Base-by-base conservation (phyloP, 2,113 vertebrate genomes). In the Struthidea cinerea region DNA sequence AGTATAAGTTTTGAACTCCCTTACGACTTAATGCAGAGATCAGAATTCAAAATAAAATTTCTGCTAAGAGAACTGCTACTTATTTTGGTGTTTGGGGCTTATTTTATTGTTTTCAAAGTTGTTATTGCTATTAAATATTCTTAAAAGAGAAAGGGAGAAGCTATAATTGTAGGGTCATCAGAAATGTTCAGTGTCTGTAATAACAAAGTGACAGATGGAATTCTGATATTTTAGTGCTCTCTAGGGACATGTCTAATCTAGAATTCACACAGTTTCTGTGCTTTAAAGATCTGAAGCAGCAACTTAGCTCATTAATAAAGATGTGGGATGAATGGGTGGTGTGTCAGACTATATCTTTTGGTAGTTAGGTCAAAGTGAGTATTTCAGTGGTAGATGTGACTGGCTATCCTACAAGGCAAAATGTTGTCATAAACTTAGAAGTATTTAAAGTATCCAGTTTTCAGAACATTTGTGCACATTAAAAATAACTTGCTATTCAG, bases 401-500 rank as follows among this genome's bases (percentile, higher is more conserved):
- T 86, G 79, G 35, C 84, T 96, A 11, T 94, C 53, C 33, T 41
- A 35, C 88, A 96, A 95, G 83, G 96, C 92, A 95, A 91, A 85
- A 79, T 67, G 33, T 96, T 95, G 91, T 93, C 22, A 41, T 44
- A 57, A 94, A 90, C 63, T 95, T 96, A 64, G 42, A 94, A 87
- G 63, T 94, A 91, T 96, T 94, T 76, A 83, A 96, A 97, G 28
- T 94, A 78, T 94, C 84, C 59, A 80, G 61, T 93, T 95, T 96
- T 96, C 10, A 17, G 96, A 68, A 32, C 60, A 65, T 93, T 96
- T 97, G 68, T 93, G 68, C 84, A 80, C 26, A 71, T 97, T 96
- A 97, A 96, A 97, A 97, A 96, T 96, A 97, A 81, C 89, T 97
- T 83, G 56, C 55, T 75, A 21, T 93, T 88, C 33, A 46, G 77